Evolutionary conservation across 2,888 invertebrate genomes (phyloP).

Genomic region (Aspidiotus rigidus): DNA sequence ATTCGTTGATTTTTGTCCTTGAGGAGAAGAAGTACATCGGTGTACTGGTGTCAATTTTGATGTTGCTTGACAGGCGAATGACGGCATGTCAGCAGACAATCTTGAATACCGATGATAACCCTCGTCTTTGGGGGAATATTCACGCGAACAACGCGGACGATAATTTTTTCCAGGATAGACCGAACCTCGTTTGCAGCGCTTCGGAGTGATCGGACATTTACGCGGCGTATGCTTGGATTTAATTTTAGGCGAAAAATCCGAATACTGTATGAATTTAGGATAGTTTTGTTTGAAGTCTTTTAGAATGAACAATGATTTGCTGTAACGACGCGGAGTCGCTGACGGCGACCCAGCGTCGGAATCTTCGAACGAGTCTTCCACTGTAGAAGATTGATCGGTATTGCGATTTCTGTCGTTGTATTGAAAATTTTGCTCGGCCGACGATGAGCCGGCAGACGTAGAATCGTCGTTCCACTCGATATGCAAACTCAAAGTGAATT

Average conservation of each 20-base stretch:
- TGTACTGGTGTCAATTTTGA: too few relatives aligned
- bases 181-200: too few relatives aligned
- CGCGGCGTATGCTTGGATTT: neutral
- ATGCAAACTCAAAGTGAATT: conserved; percentile 8
- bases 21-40: too few relatives aligned
- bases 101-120: too few relatives aligned
- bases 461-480: conserved; percentile 21
- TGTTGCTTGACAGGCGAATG: neutral
- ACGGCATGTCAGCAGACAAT: neutral
- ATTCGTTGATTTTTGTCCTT: neutral
- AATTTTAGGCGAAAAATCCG: conserved; percentile 19
- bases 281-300: conserved; percentile 21
- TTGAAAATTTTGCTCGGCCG: neutral
- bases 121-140: too few relatives aligned
- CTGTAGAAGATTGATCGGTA: neutral
- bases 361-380: neutral
- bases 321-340: neutral
- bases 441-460: conserved; percentile 1
- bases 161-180: too few relatives aligned
- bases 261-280: conserved; percentile 17
- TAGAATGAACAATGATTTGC: neutral
- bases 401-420: too few relatives aligned
- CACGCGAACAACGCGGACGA: too few relatives aligned
- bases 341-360: neutral
- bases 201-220: neutral